Base-by-base conservation (phyloP, 1,140 invertebrate genomes). In the Amphibalanus amphitrite region DNA sequence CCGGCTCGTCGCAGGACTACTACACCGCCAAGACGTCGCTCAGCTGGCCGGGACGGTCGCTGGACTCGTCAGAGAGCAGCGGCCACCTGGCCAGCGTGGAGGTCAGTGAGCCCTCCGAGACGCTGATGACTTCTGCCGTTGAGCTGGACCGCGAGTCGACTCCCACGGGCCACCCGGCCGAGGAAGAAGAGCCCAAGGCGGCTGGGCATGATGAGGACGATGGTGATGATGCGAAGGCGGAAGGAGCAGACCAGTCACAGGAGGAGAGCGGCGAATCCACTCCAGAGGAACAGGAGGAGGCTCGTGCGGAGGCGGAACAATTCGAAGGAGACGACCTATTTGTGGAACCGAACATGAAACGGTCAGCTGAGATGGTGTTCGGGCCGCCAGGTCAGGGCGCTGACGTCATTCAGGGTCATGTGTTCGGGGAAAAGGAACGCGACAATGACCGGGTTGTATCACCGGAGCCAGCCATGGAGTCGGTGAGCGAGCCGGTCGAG, bases 341-440 rank as follows among this genome's bases (percentile, higher is more conserved):
- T 71, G 71, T 71, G 65, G 72, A 72, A 67, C 78, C 71, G 30
- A 74, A 74, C 30, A 92, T 93, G 90, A 93, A 92, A 78, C 82
- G 91, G 72, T 93, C 90, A 0, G 88, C 90, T 74, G 91, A 93
- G 81, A 93, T 93, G 90, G 89, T 90, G 74, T 93, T 93, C 79
- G 73, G 71, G 23, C 74, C 65, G 73, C 75, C 69, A 75, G 76
- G 25, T 30, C 64, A 67, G 38, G 70, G 69, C 17, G 69, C 72
- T n/a, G 71, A 71, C 59, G 65, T 74, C 23, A 67, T 26, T 28
- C 13, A 59, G 20, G 65, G 65, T 17, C 65, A 28, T 17, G 65
- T 67, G 8, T 28, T 67, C 28, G 26, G 28, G 3, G 65, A 67
- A 26, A 67, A 67, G 28, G 65, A 67, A 26, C 65, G 65, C n/a